These are phyloP conservation scores for Drosophila azteca DNA, from an alignment of 1,140 invertebrate species.

Conservation along the genomic window DNA sequence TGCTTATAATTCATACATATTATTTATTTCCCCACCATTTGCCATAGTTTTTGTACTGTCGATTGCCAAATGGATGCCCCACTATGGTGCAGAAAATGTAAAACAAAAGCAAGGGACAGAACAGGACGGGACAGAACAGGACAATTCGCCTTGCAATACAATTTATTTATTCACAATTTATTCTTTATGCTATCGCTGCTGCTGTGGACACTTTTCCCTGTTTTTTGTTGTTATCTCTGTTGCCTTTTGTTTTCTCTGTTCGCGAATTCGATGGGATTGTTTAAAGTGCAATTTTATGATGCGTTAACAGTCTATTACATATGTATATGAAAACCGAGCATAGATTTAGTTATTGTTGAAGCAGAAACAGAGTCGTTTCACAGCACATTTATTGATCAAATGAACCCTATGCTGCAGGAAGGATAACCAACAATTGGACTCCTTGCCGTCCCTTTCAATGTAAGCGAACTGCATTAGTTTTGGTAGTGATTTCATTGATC, in stretches of 20 bases:
- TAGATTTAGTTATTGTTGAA: conserved; percentile 62
- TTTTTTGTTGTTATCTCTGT: conserved; percentile 50
- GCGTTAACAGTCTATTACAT: conserved; percentile 65
- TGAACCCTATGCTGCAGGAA: neutral
- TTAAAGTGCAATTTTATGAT: conserved; percentile 75
- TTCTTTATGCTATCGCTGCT: conserved; percentile 31
- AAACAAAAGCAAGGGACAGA: conserved; percentile 18
- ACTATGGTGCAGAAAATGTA: conserved; percentile 35
- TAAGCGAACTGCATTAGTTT: no score
- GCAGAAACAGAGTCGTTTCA: conserved; percentile 66
- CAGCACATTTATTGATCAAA: conserved; percentile 59
- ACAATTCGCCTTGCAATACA: conserved; percentile 26
- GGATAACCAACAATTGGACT: no score
- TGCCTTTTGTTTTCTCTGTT: conserved; percentile 42
- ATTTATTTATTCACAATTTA: conserved; percentile 46
- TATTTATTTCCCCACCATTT: conserved; percentile 14
- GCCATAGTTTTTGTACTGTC: conserved; percentile 5
- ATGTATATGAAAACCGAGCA: conserved; percentile 31
- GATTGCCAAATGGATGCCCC: conserved; percentile 46
- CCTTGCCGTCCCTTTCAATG: no score
- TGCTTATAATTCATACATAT: conserved; percentile 17
- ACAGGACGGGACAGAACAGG: no score
- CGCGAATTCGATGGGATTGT: conserved; percentile 56
- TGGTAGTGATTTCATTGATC: no score
- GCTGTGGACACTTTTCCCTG: conserved; percentile 61